Base-by-base conservation (phyloP, 2,888 invertebrate genomes). In the Choreutis nemorana region DNA sequence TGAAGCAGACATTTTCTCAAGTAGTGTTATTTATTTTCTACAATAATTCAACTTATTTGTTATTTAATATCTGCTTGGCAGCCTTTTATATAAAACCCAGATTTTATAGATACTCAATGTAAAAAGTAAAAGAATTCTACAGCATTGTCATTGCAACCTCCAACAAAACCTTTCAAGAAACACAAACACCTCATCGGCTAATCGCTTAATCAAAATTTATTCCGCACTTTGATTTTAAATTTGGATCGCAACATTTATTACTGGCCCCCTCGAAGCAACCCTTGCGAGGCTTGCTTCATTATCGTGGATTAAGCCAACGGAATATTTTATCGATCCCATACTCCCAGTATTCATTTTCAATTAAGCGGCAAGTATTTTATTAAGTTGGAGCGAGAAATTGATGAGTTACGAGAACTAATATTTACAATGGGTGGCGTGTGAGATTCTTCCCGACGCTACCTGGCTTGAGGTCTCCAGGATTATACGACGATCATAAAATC, bases 201-300 rank as follows among this genome's bases (percentile, higher is more conserved):
- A 77, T 77, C 78, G 77, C 72, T 75, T 77, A 77, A 77, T 77
- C 77, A 73, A 78, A 78, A 78, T 77, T 77, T 77, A 78, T 77
- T 75, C 78, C 75, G 71, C 77, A 73, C 75, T 78, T 77, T 77
- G 73, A 77, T 78, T 77, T 77, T 77, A 78, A 78, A 78, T 77
- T 77, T 77, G 68, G 62, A 37, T 72, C 73, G 75, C 73, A 77
- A 78, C 77, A 77, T 78, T 77, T 77, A 75, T 78, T 78, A 77
- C 59, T 64, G 64, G 60, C 55, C 65, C 71, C 71, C 70, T 65
- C 62, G 48, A 56, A 57, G 59, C 70, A 73, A 70, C 73, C 77
- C 73, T 77, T 72, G 70, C 66, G 60, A 57, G 57, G 23, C 55
- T 51, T 54, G 64, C 65, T 77, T 78, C 77, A 78, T 78, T 75